phyloP scores from a whole-genome alignment of 2,888 invertebrate genomes.

The Branchipolynoe longqiensis region DNA sequence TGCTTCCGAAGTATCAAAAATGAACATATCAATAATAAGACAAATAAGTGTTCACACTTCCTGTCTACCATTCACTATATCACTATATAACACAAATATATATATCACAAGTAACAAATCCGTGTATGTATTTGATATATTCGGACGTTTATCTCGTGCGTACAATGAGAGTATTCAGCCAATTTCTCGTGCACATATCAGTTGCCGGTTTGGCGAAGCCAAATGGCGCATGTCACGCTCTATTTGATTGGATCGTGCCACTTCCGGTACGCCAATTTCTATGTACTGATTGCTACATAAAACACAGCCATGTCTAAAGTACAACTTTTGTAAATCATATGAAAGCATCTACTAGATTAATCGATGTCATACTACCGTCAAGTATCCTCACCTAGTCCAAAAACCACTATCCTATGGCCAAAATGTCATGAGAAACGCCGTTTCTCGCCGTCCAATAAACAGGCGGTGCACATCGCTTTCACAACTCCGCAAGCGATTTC shows the following conservation, averaged over 20 bases:
- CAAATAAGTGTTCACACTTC: too few relatives aligned
- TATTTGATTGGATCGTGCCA: neutral
- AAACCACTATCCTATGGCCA: neutral
- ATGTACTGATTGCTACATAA: constrained; percentile 45
- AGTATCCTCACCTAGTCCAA: neutral
- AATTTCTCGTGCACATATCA: too few relatives aligned
- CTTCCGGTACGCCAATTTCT: constrained; percentile 36
- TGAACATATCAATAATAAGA: too few relatives aligned
- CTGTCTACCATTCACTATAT: too few relatives aligned
- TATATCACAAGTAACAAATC: too few relatives aligned
- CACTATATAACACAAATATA: too few relatives aligned
- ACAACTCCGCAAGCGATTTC: constrained; percentile 35
- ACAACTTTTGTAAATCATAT: constrained; percentile 17
- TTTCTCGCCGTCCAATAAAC: constrained; percentile 49
- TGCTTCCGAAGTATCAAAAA: too few relatives aligned
- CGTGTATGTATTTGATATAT: too few relatives aligned
- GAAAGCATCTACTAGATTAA: constrained; percentile 1
- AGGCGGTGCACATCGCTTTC: constrained; percentile 51
- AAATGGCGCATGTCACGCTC: neutral
- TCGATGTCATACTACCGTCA: constrained; percentile 13
- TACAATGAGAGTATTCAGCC: too few relatives aligned
- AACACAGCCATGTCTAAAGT: constrained; percentile 9
- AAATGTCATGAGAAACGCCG: constrained; percentile 44
- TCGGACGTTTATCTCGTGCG: too few relatives aligned
- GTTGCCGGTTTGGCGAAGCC: too few relatives aligned